A percentile compares a stretch with the other conserved stretches of the same genome.
These are phyloP conservation scores for Prionace glauca DNA, from an alignment of 2,797 vertebrate genomes.

Conservation along the genomic window DNA sequence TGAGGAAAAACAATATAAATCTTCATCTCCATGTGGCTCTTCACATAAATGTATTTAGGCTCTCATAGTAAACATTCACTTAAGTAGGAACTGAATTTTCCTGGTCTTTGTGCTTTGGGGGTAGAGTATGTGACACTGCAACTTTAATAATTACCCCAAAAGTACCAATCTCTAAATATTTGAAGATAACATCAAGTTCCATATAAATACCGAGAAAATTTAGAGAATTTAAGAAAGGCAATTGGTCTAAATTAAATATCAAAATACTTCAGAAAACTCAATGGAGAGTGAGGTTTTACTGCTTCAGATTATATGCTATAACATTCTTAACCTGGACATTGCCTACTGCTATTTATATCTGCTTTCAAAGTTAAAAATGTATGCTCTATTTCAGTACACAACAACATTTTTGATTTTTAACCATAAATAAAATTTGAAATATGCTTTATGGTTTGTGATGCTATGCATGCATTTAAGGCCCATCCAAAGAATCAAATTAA, in stretches of 20 bases:
- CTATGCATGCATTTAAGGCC: background rate
- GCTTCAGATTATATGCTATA: background rate
- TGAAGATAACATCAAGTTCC: background rate
- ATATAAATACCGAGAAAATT: background rate
- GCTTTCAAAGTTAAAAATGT: background rate
- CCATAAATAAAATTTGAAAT: background rate
- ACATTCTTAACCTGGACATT: background rate
- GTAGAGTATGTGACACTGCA: background rate
- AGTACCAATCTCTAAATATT: background rate
- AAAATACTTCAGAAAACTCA: background rate
- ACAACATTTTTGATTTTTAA: background rate
- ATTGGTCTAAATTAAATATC: background rate
- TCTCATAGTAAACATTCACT: background rate
- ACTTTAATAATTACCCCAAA: background rate
- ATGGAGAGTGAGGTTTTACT: background rate
- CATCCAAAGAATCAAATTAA: background rate
- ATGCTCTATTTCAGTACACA: background rate
- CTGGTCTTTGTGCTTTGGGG: background rate
- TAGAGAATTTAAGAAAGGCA: background rate
- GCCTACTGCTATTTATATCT: no score
- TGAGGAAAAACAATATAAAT: constrained; percentile 36
- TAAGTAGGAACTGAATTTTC: background rate
- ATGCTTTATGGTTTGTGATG: background rate
- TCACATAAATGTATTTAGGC: background rate
- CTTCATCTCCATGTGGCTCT: background rate